Evolutionary conservation across 1,140 invertebrate species (phyloP).

Genomic region (Oryzaephilus surinamensis): DNA sequence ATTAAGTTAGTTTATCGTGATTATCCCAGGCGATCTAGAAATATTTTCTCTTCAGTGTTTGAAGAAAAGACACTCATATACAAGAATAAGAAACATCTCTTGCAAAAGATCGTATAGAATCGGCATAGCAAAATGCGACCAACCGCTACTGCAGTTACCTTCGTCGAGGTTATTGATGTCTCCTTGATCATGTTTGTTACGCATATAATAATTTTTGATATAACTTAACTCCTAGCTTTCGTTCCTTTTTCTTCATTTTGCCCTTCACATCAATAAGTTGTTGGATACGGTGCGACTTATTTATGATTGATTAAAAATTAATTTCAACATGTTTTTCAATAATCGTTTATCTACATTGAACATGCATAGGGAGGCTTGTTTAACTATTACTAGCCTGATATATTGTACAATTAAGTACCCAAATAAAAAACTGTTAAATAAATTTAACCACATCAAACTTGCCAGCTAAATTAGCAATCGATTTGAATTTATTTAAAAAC

Average conservation of each 20-base stretch:
- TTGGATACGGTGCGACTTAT: neutral
- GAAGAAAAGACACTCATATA: conserved; percentile 5
- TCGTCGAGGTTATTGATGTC: conserved; percentile 12
- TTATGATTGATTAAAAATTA: neutral
- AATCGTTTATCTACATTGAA: too few relatives aligned
- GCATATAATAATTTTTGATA: too few relatives aligned
- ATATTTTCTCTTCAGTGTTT: conserved; percentile 2
- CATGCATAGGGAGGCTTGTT: too few relatives aligned
- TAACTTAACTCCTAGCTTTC: too few relatives aligned
- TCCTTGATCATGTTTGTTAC: conserved; percentile 12
- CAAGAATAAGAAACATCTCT: neutral
- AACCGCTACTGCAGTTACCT: conserved; percentile 12
- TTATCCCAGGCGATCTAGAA: conserved; percentile 14
- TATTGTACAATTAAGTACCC: too few relatives aligned
- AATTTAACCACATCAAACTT: too few relatives aligned
- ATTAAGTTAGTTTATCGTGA: conserved; percentile 19
- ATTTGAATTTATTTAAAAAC: too few relatives aligned
- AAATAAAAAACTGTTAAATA: too few relatives aligned
- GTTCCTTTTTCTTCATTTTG: too few relatives aligned
- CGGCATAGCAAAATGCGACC: conserved; percentile 1
- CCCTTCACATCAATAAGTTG: neutral
- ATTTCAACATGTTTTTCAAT: neutral
- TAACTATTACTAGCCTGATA: too few relatives aligned
- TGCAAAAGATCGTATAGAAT: neutral
- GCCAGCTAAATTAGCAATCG: too few relatives aligned